Evolutionary conservation across 2,797 vertebrate genomes (phyloP).

Genomic region (Epinephelus coioides): DNA sequence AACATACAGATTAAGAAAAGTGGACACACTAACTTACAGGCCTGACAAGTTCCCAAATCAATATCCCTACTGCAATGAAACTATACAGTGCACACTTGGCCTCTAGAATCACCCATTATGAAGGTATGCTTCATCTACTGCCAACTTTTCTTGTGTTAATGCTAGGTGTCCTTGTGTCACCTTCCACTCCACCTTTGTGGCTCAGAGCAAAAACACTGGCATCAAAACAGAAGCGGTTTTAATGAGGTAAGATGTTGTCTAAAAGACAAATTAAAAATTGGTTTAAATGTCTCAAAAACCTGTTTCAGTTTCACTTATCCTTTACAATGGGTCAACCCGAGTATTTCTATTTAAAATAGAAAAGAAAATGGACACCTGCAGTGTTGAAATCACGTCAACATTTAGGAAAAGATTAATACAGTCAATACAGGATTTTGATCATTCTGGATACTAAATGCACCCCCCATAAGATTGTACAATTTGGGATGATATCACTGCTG

Average conservation of each 20-base stretch:
- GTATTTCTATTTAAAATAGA: background rate
- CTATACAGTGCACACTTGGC: background rate
- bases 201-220: background rate
- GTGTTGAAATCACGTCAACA: background rate
- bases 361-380: background rate
- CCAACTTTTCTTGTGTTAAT: background rate
- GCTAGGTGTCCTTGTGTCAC: background rate
- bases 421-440: background rate
- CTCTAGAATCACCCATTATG: background rate
- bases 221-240: background rate
- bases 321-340: background rate
- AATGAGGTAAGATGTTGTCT: background rate
- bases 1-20: background rate
- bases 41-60: constrained; percentile 12
- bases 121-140: background rate
- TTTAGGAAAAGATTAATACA: background rate
- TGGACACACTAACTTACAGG: background rate
- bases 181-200: background rate
- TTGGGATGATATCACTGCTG: background rate
- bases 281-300: background rate
- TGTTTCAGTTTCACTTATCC: background rate
- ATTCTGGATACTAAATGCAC: background rate
- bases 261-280: background rate
- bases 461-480: constrained; percentile 9
- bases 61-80: background rate